Evolutionary conservation across 2,797 vertebrate genomes (phyloP).

Genomic region (Lepus townsendii): DNA sequence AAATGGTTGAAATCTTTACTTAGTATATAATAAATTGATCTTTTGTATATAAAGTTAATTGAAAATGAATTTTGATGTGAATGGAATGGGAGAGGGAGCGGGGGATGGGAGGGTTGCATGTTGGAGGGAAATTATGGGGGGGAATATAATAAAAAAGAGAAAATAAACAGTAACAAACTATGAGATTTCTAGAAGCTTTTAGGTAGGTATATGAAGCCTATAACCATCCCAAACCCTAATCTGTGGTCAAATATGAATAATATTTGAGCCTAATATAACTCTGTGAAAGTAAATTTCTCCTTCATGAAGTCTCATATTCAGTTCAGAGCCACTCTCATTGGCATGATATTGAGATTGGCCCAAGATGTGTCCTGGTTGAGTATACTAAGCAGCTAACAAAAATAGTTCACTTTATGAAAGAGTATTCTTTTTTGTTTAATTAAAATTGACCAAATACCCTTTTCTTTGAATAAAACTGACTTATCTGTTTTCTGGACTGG

Average conservation of each 20-base stretch:
- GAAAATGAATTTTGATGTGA: no score
- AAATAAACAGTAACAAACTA: background rate
- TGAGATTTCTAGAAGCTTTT: background rate
- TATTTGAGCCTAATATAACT: background rate
- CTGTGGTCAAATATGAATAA: background rate
- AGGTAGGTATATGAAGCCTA: background rate
- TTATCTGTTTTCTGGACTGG: background rate
- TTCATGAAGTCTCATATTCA: conserved; percentile 28
- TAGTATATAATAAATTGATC: no score
- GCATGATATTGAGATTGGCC: background rate
- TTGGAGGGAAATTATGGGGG: no score
- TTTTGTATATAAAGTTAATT: no score
- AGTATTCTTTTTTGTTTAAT: background rate
- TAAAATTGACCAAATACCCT: background rate
- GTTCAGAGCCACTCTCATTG: background rate
- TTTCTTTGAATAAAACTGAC: conserved; percentile 24
- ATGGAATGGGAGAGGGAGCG: no score
- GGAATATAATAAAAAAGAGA: no score
- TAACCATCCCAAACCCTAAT: background rate
- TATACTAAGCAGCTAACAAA: background rate
- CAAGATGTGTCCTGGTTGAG: background rate
- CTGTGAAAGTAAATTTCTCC: background rate
- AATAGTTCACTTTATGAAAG: background rate
- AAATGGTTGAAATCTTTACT: no score
- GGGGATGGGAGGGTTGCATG: no score